Percentiles rank a stretch among this genome's conserved stretches.
Conservation (phyloP, 1,140 invertebrate genomes). For the Oreohelix idahoensis region DNA sequence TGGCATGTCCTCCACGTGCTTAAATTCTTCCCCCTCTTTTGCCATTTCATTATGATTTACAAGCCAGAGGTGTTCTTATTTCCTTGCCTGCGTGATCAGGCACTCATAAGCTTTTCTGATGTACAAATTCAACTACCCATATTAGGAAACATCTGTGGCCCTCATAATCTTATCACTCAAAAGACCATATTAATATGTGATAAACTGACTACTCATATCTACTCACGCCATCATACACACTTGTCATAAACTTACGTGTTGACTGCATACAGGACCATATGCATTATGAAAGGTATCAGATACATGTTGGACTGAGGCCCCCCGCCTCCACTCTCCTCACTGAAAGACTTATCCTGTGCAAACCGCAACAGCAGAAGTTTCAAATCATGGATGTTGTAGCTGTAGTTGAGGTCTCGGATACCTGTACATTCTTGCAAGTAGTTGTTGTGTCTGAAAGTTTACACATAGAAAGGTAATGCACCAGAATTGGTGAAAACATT, state of each 20-base stretch:
- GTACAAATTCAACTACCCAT: too few species aligned
- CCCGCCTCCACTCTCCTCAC: conserved; percentile 93
- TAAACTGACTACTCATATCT: background rate
- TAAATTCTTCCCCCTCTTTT: too few species aligned
- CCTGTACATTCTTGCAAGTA: conserved; percentile 74
- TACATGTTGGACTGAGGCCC: conserved; percentile 98
- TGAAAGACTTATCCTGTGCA: conserved; percentile 94
- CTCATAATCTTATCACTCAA: too few species aligned
- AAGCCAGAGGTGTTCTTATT: too few species aligned
- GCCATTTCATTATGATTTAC: too few species aligned
- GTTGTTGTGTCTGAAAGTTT: conserved; percentile 74
- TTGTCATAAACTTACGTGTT: conserved; percentile 73
- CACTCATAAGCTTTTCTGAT: too few species aligned
- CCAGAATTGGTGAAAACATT: too few species aligned
- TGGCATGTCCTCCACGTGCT: too few species aligned
- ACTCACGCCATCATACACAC: background rate
- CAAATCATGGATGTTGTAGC: conserved; percentile 91
- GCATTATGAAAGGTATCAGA: conserved; percentile 92
- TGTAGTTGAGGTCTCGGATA: conserved; percentile 70
- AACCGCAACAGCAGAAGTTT: conserved; percentile 92
- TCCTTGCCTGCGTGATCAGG: too few species aligned
- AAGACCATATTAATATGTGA: background rate
- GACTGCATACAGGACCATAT: conserved; percentile 95
- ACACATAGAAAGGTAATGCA: too few species aligned
- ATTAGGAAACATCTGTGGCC: too few species aligned